A percentile compares a stretch with the other conserved stretches of the same genome.
Evolutionary conservation across 1,140 invertebrate genomes (phyloP).

Genomic region (Trichonephila inaurata): DNA sequence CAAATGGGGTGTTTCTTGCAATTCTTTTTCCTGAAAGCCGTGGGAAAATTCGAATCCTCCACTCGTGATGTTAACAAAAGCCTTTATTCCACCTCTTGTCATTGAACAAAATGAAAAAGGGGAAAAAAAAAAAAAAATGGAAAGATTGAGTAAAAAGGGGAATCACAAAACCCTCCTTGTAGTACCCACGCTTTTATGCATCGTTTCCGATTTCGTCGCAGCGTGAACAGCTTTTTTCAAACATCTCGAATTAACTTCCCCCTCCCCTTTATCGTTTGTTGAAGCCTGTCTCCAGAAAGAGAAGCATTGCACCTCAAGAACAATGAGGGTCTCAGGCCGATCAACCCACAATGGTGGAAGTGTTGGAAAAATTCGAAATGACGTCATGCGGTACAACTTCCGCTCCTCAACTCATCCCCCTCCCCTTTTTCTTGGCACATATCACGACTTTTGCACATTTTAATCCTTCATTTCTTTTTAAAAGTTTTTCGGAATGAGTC

Average conservation of each 20-base stretch:
- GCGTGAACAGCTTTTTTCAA: neutral
- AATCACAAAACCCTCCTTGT: constrained; percentile 62
- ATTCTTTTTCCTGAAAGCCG: constrained; percentile 7
- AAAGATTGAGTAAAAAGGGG: neutral
- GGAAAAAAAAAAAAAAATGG: neutral
- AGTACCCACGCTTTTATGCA: constrained; percentile 52
- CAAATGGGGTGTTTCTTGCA: neutral
- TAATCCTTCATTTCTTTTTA: neutral
- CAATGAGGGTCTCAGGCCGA: constrained; percentile 11
- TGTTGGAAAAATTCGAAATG: neutral
- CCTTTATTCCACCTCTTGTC: constrained; percentile 17
- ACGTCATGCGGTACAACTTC: constrained; percentile 23
- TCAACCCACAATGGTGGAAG: constrained; percentile 40
- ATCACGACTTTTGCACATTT: constrained; percentile 8
- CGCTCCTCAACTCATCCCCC: neutral
- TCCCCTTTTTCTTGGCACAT: neutral
- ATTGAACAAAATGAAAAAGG: neutral
- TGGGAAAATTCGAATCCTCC: constrained; percentile 18
- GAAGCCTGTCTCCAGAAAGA: neutral
- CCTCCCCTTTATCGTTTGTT: neutral
- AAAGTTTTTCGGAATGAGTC: neutral
- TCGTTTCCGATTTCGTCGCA: constrained; percentile 47
- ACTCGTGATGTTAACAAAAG: constrained; percentile 39
- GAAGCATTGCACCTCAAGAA: constrained; percentile 20
- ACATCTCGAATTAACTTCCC: constrained; percentile 28